Conservation (phyloP, 1,140 invertebrate species). For the Archegozetes longisetosus region DNA sequence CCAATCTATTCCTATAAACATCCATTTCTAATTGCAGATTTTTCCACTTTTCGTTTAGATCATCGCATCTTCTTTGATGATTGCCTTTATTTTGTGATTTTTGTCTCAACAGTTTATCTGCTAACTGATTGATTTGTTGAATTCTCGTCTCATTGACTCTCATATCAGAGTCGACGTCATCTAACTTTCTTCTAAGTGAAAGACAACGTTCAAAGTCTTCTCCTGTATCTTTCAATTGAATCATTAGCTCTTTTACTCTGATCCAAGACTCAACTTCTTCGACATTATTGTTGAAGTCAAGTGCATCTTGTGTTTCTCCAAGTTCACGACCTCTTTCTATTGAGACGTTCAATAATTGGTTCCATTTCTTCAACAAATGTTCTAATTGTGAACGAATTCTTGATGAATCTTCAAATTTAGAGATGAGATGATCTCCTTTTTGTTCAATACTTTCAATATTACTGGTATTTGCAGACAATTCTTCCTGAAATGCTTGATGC, state of each 20-base stretch:
- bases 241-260: slow-evolving; percentile 85
- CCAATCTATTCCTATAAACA: slow-evolving; percentile 57
- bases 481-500: slow-evolving; percentile 92
- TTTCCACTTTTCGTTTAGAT: slow-evolving; percentile 44
- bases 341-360: slow-evolving; percentile 56
- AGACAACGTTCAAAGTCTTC: slow-evolving; percentile 89
- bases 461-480: slow-evolving; percentile 72
- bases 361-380: slow-evolving; percentile 55
- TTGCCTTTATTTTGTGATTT: slow-evolving; percentile 42
- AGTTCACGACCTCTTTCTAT: slow-evolving; percentile 62
- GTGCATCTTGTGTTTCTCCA: slow-evolving; percentile 90
- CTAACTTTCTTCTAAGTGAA: slow-evolving; percentile 69
- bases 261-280: slow-evolving; percentile 94
- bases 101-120: slow-evolving; percentile 78
- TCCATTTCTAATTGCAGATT: slow-evolving; percentile 68
- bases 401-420: slow-evolving; percentile 39
- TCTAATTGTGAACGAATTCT: slow-evolving; percentile 57
- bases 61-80: neutral
- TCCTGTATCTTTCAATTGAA: slow-evolving; percentile 79
- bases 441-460: slow-evolving; percentile 65
- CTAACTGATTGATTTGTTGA: slow-evolving; percentile 63
- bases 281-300: slow-evolving; percentile 90
- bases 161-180: slow-evolving; percentile 86
- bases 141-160: slow-evolving; percentile 82
- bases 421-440: slow-evolving; percentile 41